Conservation (phyloP, 2,888 invertebrate species). For the Julus scandinavius region DNA sequence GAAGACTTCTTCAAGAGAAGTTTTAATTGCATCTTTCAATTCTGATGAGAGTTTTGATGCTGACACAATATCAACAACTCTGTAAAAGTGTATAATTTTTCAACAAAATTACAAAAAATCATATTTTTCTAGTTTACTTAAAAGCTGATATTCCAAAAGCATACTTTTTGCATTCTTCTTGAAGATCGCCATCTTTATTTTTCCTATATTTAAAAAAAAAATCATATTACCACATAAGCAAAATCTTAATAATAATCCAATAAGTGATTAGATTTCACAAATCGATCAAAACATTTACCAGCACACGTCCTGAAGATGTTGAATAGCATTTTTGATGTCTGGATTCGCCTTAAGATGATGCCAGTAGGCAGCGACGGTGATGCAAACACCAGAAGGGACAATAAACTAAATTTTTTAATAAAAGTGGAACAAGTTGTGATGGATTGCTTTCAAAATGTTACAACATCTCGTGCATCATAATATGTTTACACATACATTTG, state of each 20-base stretch:
- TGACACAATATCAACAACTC: neutral
- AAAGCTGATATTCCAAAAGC: neutral
- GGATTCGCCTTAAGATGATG: slow-evolving; percentile 70
- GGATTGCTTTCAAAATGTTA: neutral
- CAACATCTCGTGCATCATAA: neutral
- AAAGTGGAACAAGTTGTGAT: neutral
- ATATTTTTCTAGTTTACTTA: neutral
- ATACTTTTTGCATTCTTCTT: slow-evolving; percentile 46
- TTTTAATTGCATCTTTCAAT: neutral
- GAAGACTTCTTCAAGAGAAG: neutral
- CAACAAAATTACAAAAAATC: neutral
- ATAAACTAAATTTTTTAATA: slow-evolving; percentile 65
- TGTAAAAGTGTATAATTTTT: neutral
- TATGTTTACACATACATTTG: neutral
- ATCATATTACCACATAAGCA: neutral
- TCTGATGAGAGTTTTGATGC: neutral
- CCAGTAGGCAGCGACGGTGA: slow-evolving; percentile 74
- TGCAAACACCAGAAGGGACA: slow-evolving; percentile 78
- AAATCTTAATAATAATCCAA: neutral
- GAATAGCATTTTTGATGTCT: slow-evolving; percentile 66
- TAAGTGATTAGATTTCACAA: too few relatives aligned
- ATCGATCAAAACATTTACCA: neutral
- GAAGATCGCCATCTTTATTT: slow-evolving; percentile 34
- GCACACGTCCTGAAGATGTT: slow-evolving; percentile 64
- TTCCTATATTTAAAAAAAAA: neutral